A percentile compares a stretch with the other conserved stretches of the same genome.
These are phyloP conservation scores for Polietes domitor DNA, from an alignment of 2,888 invertebrate genomes.

Conservation along the genomic window DNA sequence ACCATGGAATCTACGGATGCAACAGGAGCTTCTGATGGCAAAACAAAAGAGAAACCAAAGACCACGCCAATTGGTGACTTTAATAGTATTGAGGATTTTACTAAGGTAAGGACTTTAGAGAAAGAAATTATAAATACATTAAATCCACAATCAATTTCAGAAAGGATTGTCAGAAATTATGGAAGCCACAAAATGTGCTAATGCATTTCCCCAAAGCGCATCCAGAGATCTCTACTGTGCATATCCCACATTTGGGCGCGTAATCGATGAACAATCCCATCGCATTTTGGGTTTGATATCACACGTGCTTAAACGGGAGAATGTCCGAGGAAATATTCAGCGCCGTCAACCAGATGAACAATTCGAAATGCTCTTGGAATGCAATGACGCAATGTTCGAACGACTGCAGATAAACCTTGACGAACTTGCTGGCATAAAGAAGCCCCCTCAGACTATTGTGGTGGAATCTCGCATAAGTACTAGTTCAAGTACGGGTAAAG, in stretches of 20 bases:
- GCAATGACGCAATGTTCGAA: constrained; percentile 92
- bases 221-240: constrained; percentile 89
- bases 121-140: too few species aligned
- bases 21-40: background rate
- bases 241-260: constrained; percentile 87
- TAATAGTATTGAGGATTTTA: constrained; percentile 72
- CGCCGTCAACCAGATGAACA: constrained; percentile 84
- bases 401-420: constrained; percentile 89
- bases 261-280: constrained; percentile 85
- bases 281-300: constrained; percentile 85
- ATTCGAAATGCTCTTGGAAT: constrained; percentile 89
- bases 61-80: constrained; percentile 59
- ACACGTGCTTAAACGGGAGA: constrained; percentile 82
- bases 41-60: constrained; percentile 39
- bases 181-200: constrained; percentile 87
- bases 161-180: constrained; percentile 85
- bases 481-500: constrained; percentile 50
- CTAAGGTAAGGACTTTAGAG: constrained; percentile 77
- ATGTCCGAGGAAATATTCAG: constrained; percentile 83
- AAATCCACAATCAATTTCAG: constrained; percentile 65
- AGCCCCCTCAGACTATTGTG: constrained; percentile 82
- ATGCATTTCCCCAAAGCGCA: constrained; percentile 86
- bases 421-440: constrained; percentile 84
- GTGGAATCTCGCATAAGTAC: constrained; percentile 79
- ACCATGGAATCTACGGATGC: constrained; percentile 21